phyloP scores from a whole-genome alignment of 2,113 vertebrate species.

The Rhombomys opimus region DNA sequence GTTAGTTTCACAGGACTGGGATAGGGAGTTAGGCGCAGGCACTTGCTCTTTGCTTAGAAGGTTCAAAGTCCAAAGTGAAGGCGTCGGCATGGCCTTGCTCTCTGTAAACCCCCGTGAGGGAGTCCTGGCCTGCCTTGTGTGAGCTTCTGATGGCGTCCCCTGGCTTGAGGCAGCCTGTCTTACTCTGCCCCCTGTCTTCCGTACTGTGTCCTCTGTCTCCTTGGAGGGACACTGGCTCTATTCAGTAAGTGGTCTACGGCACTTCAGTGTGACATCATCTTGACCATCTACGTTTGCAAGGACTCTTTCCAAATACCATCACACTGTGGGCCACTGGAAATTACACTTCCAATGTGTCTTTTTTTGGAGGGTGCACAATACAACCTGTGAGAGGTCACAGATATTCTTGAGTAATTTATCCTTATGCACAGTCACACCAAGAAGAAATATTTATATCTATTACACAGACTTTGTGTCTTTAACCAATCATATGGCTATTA shows the following conservation, averaged over 20 bases:
- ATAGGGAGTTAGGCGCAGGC: background rate
- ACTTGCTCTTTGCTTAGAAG: conserved; percentile 8
- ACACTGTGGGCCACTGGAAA: background rate
- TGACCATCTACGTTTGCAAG: background rate
- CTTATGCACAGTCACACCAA: background rate
- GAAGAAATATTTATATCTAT: background rate
- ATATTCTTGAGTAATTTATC: conserved; percentile 38
- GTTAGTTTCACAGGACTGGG: background rate
- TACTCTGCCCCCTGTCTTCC: background rate
- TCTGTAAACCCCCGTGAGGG: background rate
- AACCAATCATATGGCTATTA: background rate
- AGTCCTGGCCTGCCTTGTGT: background rate
- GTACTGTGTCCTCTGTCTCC: background rate
- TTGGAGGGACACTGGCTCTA: background rate
- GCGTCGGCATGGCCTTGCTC: background rate
- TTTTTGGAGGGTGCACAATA: background rate
- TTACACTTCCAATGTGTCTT: background rate
- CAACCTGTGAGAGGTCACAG: background rate
- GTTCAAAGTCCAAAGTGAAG: background rate
- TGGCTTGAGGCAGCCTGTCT: background rate
- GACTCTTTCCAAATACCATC: conserved; percentile 3
- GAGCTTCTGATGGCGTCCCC: background rate
- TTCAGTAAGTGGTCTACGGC: background rate
- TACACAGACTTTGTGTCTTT: background rate
- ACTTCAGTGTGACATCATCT: background rate